Evolutionary conservation across 2,113 vertebrate genomes (phyloP), one percentile per base, ranked within the genome.

Genomic region (Genyomyrus donnyi): DNA sequence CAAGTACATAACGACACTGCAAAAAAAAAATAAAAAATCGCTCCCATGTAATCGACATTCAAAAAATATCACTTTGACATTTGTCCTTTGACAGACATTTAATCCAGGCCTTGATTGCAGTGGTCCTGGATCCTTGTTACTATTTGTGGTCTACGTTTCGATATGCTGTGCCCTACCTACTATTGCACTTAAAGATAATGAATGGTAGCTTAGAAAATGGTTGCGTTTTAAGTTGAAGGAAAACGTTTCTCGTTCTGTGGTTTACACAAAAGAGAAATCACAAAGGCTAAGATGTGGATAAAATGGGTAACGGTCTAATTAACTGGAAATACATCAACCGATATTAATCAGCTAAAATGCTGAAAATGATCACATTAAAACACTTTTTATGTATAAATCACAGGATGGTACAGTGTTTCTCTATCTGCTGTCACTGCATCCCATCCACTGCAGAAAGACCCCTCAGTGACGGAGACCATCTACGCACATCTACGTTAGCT

Each of bases 1-100:
- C 89, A 93, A 93, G 93, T 92, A 80, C 90, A 42, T 35, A 80
- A 80, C 13, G 35, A 42, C 74, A 42, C 74, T 80, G n/a, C 1
- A 19, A 4, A 21, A 24, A 11, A 42, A 42, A 42, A 3, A 70
- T 1, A 70, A 80, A 80, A 35, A 31, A 19, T 53, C 5, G 5
- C 6, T 42, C 74, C 74, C 31, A 80, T 80, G 74, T n/a, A 35
- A 80, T 42, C 74, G 35, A 80, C 74, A 80, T 80, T 42, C 74
- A 80, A 42, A 80, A 39, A 80, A 39, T 7, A 17, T 17, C 35
- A 42, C 74, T 17, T 15, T 42, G 35, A 42, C 74, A 15, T 42
- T 39, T 80, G 74, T 39, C 31, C 74, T 80, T 42, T 39, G 17
- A 13, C 35, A 80, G 35, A 80, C 35, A 42, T 80, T 39, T 80